These are phyloP conservation scores for Neolamprologus cancellatus DNA, from an alignment of 2,113 vertebrate genomes.

Conservation along the genomic window DNA sequence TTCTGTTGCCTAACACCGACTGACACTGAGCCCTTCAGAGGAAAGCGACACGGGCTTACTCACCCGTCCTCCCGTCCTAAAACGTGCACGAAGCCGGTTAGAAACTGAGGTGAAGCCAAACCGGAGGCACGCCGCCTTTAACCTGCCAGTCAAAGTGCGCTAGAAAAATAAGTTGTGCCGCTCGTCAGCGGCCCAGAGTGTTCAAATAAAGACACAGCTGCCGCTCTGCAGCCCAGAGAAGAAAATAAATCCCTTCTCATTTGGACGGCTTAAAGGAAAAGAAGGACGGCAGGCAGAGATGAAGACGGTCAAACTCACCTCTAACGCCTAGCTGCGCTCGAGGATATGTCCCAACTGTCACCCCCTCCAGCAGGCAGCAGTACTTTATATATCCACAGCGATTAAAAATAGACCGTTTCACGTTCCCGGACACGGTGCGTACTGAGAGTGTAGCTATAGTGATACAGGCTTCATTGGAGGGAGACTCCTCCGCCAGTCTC, in stretches of 20 bases:
- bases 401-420: conserved; percentile 47
- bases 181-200: neutral
- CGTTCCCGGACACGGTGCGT: conserved; percentile 18
- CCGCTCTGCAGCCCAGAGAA: neutral
- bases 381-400: conserved; percentile 44
- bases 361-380: conserved; percentile 8
- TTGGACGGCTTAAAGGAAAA: conserved; percentile 11
- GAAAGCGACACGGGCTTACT: conserved; percentile 1
- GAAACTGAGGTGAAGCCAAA: neutral
- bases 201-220: neutral
- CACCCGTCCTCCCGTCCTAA: conserved; percentile 8
- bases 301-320: conserved; percentile 46
- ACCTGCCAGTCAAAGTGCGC: neutral
- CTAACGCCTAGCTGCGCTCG: conserved; percentile 18
- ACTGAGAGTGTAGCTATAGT: neutral
- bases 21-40: neutral
- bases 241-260: conserved; percentile 4
- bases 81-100: conserved; percentile 1
- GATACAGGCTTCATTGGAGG: neutral
- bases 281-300: neutral
- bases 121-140: neutral
- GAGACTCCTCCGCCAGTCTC: conserved; percentile 24
- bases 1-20: conserved; percentile 12
- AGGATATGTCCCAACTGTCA: conserved; percentile 29
- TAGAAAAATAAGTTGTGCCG: neutral